phyloP scores from a whole-genome alignment of 2,797 vertebrate species.

The Meda fulgida region DNA sequence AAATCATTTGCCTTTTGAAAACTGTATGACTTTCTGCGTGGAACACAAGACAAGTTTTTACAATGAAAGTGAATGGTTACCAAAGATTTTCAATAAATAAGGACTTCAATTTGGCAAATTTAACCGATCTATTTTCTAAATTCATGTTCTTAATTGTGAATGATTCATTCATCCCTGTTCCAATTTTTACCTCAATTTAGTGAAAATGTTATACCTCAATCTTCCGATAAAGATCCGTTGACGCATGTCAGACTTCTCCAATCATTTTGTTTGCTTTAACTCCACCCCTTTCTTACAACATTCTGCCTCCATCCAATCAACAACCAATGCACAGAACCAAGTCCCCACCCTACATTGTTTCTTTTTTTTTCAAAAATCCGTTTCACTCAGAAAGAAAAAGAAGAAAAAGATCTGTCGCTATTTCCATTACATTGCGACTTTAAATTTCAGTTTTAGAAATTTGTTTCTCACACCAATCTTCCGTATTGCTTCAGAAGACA shows the following conservation, averaged over 20 bases:
- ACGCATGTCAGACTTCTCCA: neutral
- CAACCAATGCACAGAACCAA: neutral
- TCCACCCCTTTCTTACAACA: neutral
- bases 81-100: neutral
- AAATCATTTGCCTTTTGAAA: neutral
- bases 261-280: neutral
- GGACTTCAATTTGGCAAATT: neutral
- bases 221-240: neutral
- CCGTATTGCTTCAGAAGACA: neutral
- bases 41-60: neutral
- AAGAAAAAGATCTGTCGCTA: neutral
- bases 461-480: neutral
- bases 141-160: neutral
- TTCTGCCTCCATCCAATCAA: neutral
- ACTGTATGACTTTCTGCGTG: neutral
- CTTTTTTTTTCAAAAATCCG: neutral
- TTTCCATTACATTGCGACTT: neutral
- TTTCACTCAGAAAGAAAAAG: neutral
- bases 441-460: neutral
- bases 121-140: neutral
- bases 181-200: neutral
- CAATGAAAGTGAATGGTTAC: neutral
- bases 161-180: neutral
- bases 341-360: neutral
- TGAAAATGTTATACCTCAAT: neutral